Base-by-base conservation (phyloP, 2,113 vertebrate genomes). In the Tachycineta bicolor region DNA sequence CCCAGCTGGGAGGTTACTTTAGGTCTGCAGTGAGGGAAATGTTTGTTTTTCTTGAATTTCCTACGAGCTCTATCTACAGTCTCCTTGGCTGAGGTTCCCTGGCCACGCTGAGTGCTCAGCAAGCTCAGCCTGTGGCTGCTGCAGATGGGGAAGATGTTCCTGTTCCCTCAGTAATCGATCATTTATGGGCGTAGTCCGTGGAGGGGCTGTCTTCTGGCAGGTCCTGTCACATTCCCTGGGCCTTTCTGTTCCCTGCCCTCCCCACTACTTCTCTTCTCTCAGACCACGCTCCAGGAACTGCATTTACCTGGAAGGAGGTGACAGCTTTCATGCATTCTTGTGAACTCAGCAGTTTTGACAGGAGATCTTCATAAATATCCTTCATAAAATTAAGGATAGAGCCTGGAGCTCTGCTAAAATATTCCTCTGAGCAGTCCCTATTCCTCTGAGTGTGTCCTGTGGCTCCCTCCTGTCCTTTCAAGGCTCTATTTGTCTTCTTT, bases 31-130 rank as follows among this genome's bases (percentile, higher is more conserved):
- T 11, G 69, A 70, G 44, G 37, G 21, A 83, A 67, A 50, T 49
- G 34, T 73, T 76, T 65, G 60, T 6, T 87, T 75, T 71, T 26
- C 69, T 88, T 63, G 29, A 13, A 33, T 75, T 70, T 81, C 53
- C 56, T 67, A 1, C 33, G 21, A 64, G 75, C 18, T 64, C 62
- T 47, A 52, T 58, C 14, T 34, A 25, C 26, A 47, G 59, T 67
- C 91, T 67, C 58, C n/a, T 69, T 60, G 70, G n/a, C 56, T 68
- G 58, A 60, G 37, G n/a, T 70, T 39, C 18, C 56, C 50, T 77
- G 79, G 85, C 31, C 24, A 9, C 0, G 0, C 0, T 65, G 68
- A 58, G 41, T 5, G 1, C 43, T 43, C 39, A 22, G 67, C 58
- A 62, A 53, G 55, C 59, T 80, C 86, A 88, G 60, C 64, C 46